Evolutionary conservation across 2,888 invertebrate genomes (phyloP).

Genomic region (Lasioglossum leucozonium): DNA sequence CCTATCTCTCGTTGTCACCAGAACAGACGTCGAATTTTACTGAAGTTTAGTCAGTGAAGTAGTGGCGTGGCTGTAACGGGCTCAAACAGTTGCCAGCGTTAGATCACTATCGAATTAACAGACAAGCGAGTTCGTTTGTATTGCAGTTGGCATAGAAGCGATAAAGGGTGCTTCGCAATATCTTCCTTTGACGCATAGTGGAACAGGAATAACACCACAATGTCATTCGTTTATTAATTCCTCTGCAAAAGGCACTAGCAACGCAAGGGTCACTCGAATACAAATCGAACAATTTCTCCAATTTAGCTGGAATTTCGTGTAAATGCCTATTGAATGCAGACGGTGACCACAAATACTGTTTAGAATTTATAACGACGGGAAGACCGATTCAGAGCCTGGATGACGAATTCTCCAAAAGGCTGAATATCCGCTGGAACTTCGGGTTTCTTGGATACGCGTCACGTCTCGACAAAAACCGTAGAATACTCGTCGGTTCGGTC

Average conservation of each 20-base stretch:
- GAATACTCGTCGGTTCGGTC: not conserved
- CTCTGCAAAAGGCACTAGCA: not conserved
- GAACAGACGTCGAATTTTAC: not conserved
- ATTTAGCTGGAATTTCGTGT: not conserved
- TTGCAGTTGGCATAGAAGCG: not conserved
- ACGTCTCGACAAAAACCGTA: not conserved
- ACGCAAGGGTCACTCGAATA: not conserved
- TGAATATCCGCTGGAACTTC: not conserved
- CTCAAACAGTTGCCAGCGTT: not conserved
- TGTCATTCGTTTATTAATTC: not conserved
- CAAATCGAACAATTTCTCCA: not conserved
- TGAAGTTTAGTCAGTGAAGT: not conserved
- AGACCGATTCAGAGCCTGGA: too few relatives aligned
- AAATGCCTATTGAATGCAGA: too few relatives aligned
- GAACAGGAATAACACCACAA: not conserved
- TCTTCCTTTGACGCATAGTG: not conserved
- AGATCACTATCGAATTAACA: conserved; percentile 34
- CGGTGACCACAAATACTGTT: not conserved
- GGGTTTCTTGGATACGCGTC: not conserved
- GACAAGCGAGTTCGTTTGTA: conserved; percentile 7
- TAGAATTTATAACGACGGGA: too few relatives aligned
- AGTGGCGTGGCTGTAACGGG: not conserved
- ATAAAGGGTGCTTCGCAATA: not conserved
- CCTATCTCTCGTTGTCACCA: not conserved
- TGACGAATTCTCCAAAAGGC: too few relatives aligned